Base-by-base conservation (phyloP, 1,140 invertebrate species). In the Atopsyche davidsoni region DNA sequence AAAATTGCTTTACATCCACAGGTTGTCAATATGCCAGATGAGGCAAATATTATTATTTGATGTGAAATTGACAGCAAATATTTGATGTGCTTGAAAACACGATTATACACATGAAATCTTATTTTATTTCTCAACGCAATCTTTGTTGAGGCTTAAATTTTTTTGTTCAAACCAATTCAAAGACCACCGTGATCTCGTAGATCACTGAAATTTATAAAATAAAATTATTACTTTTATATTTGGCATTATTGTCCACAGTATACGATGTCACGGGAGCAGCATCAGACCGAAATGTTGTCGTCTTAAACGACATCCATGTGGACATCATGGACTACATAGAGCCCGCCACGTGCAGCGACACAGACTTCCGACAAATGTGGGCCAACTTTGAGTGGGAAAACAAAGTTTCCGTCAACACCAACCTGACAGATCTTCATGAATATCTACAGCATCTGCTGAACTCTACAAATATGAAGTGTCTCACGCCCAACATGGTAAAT, bases 371-470 rank as follows among this genome's bases (percentile, higher is more conserved):
- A 11, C 85, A 91, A 70, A 99, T 99, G 96, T 99, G 97, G 97
- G 89, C 93, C 1, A 95, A 98, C 75, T 99, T 99, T 75, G 97
- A 99, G 73, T 99, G 97, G 97, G 97, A 99, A 76, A 99, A 99
- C 74, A 99, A 99, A 80, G 92, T 98, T 7, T 90, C 93, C 0
- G 96, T 99, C 0, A 93, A 94, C 65, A 99, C 97, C 1, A 89
- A 86, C 35, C 81, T 99, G 49, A 89, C 86, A 0, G 93, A 98
- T 69, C 75, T 99, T 16, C 79, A 90, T 51, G 90, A 94, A 59
- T 99, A 98, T 75, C 74, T 99, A 18, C 80, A 87, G 40, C 93
- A 98, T 64, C 73, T 99, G 22, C 75, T 98, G 17, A 89, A 87
- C 57, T 90, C 88, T 48, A 99, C 96, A 16, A 99, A 99, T 67